A percentile compares a stretch with the other conserved stretches of the same genome.
Evolutionary conservation across 1,140 invertebrate species (phyloP).

Genomic region (Hyles vespertilio): DNA sequence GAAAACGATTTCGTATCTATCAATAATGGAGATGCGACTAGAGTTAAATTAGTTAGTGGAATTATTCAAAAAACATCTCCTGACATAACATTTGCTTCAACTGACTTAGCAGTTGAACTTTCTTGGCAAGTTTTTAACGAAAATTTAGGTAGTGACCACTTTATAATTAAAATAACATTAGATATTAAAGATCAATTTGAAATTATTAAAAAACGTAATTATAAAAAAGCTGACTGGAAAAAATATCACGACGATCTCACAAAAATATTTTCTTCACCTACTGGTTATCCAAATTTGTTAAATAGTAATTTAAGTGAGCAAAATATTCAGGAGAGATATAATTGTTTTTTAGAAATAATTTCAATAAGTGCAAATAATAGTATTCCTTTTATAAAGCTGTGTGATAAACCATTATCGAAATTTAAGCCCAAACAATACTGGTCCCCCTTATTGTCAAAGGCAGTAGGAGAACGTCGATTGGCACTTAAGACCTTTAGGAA

Average conservation of each 20-base stretch:
- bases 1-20: conserved; percentile 5
- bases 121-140: conserved; percentile 2
- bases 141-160: conserved; percentile 10
- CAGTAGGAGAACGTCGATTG: too few relatives aligned
- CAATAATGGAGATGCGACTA: conserved; percentile 4
- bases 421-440: conserved; percentile 13
- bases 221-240: conserved; percentile 21
- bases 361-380: conserved; percentile 7
- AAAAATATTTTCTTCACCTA: neutral
- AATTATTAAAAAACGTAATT: neutral
- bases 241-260: conserved; percentile 1
- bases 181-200: neutral
- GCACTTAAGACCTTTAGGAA: too few relatives aligned
- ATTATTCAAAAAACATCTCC: conserved; percentile 2
- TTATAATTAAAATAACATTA: conserved; percentile 3
- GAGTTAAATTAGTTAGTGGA: neutral
- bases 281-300: neutral
- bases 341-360: conserved; percentile 8
- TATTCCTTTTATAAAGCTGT: conserved; percentile 18
- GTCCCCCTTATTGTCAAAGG: too few relatives aligned
- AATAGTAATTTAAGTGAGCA: neutral
- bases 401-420: conserved; percentile 6
- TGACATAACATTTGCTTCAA: conserved; percentile 5
- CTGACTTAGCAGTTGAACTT: conserved; percentile 5
- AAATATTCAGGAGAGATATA: conserved; percentile 10